Base-by-base conservation (phyloP, 2,113 vertebrate species). In the Gobius niger region DNA sequence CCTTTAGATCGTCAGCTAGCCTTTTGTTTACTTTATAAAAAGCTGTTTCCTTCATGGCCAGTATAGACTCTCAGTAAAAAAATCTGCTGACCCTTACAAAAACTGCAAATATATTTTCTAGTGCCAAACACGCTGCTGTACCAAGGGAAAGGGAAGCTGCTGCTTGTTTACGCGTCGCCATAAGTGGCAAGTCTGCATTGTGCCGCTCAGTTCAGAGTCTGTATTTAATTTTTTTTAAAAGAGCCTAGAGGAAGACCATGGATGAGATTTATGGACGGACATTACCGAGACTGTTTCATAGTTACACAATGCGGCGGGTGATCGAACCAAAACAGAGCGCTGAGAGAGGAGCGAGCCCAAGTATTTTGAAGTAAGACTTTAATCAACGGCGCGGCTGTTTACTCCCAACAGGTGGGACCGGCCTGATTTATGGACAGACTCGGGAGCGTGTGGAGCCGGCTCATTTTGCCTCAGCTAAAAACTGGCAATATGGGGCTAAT, bases 341-440 rank as follows among this genome's bases (percentile, higher is more conserved):
- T 44, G 47, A 24, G 34, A 19, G 51, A 15, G 11, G 53, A 47
- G 60, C 66, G 73, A 52, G 78, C 12, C 3, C 62, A 72, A 56
- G 78, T 69, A 75, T 83, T 84, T 81, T 73, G 79, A 84, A 78
- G 73, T 70, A 83, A 63, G 72, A 79, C 63, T 86, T 84, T 81
- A 75, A 84, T 85, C 75, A 84, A 80, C 77, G 19, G 7, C 65
- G 66, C 67, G 47, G 77, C 70, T 75, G 49, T 83, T 84, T 80
- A 73, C 76, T 70, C 79, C 87, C 85, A 80, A 88, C 89, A 87
- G 87, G 89, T 88, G 82, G 74, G 13, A 67, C 68, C 65, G 46
- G 0, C 47, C 67, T 84, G 85, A 86, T 88, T 88, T 86, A 83
- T 83, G 84, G 66, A 76, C 56, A 69, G 75, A 76, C 77, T 52